Conservation (phyloP, 2,797 vertebrate genomes). For the Florisuga fusca region DNA sequence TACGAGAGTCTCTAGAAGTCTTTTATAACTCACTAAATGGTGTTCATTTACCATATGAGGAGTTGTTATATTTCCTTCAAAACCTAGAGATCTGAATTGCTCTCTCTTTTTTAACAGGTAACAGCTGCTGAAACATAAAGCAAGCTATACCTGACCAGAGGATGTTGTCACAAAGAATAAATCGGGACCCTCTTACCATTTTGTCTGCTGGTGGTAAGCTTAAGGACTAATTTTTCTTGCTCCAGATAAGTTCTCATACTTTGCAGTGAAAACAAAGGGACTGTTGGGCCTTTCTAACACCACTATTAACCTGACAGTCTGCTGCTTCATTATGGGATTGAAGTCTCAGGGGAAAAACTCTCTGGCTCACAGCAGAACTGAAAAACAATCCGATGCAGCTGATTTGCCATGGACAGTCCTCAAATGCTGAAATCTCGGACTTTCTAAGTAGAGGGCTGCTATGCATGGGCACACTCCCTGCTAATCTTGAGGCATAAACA, state of each 20-base stretch:
- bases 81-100: not conserved
- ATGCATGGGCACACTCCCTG: constrained; percentile 74
- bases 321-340: not conserved
- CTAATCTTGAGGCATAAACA: constrained; percentile 77
- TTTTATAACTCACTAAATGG: not conserved
- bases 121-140: not conserved
- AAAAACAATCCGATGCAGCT: constrained; percentile 11
- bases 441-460: constrained; percentile 60
- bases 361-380: constrained; percentile 20
- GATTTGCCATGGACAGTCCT: constrained; percentile 50
- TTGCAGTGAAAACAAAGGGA: not conserved
- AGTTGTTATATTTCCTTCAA: not conserved
- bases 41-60: not conserved
- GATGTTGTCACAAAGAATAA: not conserved
- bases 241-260: constrained; percentile 1
- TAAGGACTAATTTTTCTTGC: constrained; percentile 26
- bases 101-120: not conserved
- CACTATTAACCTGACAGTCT: constrained; percentile 27
- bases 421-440: constrained; percentile 59
- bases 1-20: not conserved
- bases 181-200: not conserved
- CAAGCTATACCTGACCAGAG: not conserved
- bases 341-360: not conserved
- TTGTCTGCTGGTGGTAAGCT: not conserved
- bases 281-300: not conserved